phyloP scores from a whole-genome alignment of 2,113 vertebrate species.

The Aegotheles bennettii region DNA sequence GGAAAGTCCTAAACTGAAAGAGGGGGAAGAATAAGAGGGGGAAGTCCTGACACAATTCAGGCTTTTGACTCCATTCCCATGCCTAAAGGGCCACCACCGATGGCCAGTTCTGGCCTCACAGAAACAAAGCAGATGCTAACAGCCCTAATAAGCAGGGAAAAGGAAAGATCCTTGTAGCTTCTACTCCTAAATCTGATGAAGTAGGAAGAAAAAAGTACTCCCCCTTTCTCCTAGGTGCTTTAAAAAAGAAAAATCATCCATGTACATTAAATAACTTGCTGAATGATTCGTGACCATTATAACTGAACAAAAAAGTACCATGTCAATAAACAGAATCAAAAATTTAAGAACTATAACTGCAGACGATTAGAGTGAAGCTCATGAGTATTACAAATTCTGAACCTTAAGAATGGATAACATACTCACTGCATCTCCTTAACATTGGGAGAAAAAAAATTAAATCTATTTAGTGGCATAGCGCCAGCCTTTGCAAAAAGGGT shows the following conservation, averaged over 20 bases:
- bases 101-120: not conserved
- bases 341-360: not conserved
- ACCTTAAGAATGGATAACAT: not conserved
- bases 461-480: not conserved
- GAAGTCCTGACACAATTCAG: not conserved
- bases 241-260: not conserved
- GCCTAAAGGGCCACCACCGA: not conserved
- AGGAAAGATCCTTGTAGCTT: not conserved
- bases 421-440: not conserved
- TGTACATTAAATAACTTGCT: not conserved
- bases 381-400: not conserved
- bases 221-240: not conserved
- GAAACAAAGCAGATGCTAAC: too few relatives aligned
- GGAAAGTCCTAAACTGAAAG: not conserved
- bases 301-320: not conserved
- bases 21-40: not conserved
- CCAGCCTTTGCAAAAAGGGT: slow-evolving; percentile 14
- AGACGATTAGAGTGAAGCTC: not conserved
- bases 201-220: not conserved
- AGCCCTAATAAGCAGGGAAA: not conserved
- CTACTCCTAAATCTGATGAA: not conserved
- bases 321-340: not conserved
- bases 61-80: not conserved
- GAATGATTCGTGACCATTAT: not conserved
- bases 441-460: not conserved